Evolutionary conservation across 1,140 invertebrate genomes (phyloP).

Genomic region (Pseudobourletiella spinata): DNA sequence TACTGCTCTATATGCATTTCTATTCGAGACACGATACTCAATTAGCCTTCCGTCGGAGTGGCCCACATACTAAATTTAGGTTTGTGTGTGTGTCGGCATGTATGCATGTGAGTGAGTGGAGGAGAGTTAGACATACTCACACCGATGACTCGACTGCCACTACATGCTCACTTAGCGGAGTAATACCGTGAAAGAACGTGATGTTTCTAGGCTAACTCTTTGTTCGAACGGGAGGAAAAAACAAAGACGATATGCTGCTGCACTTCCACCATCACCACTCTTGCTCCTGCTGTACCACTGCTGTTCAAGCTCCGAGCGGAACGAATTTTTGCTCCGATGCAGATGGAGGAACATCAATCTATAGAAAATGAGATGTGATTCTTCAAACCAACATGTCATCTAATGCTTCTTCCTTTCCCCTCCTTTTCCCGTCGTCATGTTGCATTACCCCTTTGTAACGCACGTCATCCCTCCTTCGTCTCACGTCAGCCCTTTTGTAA

Average conservation of each 20-base stretch:
- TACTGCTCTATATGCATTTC: background rate
- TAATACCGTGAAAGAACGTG: slow-evolving; percentile 21
- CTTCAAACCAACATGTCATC: slow-evolving; percentile 2
- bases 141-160: background rate
- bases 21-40: background rate
- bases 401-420: background rate
- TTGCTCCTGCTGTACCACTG: background rate
- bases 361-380: background rate
- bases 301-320: background rate
- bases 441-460: no score
- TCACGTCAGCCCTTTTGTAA: no score
- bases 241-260: background rate
- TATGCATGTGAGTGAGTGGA: no score
- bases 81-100: no score
- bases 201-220: slow-evolving; percentile 28
- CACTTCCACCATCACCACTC: slow-evolving; percentile 1
- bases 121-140: background rate
- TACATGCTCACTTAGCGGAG: background rate
- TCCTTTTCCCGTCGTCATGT: background rate
- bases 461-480: no score
- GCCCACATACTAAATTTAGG: slow-evolving; percentile 24
- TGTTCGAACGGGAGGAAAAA: slow-evolving; percentile 5
- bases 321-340: slow-evolving; percentile 11
- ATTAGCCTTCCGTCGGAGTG: slow-evolving; percentile 15
- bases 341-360: slow-evolving; percentile 11